These are phyloP conservation scores for Coregonus sp. DNA, from an alignment of 2,797 vertebrate genomes.

Conservation along the genomic window DNA sequence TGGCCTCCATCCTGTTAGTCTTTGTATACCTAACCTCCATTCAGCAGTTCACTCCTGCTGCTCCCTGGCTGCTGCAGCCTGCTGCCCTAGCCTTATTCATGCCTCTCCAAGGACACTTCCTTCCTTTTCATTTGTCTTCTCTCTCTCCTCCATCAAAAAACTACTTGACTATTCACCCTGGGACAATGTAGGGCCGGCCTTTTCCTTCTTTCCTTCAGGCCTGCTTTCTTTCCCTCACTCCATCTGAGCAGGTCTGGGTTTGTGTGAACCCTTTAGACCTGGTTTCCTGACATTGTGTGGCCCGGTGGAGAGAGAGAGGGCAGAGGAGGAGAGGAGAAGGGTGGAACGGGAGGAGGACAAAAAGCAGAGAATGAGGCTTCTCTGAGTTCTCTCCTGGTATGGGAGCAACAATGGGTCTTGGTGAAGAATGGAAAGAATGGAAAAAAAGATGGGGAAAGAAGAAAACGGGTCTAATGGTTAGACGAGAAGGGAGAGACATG, in stretches of 20 bases:
- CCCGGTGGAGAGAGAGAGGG: constrained; percentile 12
- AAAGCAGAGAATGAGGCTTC: neutral
- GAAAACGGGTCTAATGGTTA: neutral
- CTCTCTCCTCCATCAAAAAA: constrained; percentile 1
- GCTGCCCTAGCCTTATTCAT: neutral
- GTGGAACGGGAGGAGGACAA: neutral
- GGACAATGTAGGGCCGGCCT: constrained; percentile 2
- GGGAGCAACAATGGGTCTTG: constrained; percentile 30
- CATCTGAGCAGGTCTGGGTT: constrained; percentile 14
- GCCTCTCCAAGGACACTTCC: neutral
- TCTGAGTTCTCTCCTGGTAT: constrained; percentile 15
- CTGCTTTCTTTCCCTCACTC: neutral
- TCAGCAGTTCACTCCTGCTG: neutral
- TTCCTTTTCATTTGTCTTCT: constrained; percentile 7
- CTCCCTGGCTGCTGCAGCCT: neutral
- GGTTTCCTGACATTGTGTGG: constrained; percentile 63
- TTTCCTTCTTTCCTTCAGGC: neutral
- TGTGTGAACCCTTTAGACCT: constrained; percentile 19
- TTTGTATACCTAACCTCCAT: neutral
- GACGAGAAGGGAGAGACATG: neutral
- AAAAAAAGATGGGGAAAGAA: neutral
- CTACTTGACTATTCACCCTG: neutral
- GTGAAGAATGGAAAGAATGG: constrained; percentile 2
- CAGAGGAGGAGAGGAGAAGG: constrained; percentile 9
- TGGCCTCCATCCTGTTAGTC: neutral